Conservation (phyloP, 2,113 vertebrate species). For the Bucco capensis region DNA sequence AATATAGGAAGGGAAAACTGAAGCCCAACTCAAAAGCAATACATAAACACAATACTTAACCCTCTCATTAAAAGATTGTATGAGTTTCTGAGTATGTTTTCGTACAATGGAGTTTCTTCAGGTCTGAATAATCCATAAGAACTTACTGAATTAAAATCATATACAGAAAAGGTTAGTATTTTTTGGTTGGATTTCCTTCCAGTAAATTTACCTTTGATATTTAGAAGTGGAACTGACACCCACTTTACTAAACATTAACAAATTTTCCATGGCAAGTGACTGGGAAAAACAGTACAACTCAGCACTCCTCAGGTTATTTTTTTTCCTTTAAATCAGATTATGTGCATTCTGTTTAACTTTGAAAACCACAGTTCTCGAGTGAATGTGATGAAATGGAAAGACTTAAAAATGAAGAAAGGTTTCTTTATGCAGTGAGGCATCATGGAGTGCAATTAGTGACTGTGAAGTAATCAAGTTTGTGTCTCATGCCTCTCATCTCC, state of each 20-base stretch:
- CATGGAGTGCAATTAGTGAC: not conserved
- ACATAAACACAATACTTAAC: not conserved
- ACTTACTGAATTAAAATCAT: not conserved
- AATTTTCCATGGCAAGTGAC: not conserved
- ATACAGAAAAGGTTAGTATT: not conserved
- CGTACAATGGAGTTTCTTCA: not conserved
- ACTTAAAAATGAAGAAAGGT: constrained; percentile 2
- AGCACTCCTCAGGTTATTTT: not conserved
- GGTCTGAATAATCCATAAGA: not conserved
- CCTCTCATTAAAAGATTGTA: not conserved
- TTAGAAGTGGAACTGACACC: not conserved
- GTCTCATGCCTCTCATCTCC: not conserved
- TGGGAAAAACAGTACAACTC: not conserved
- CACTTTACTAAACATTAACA: not conserved
- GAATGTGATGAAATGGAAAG: not conserved
- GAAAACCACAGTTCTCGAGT: not conserved
- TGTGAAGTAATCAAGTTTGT: not conserved
- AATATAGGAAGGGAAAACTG: not conserved
- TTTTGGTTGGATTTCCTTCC: not conserved
- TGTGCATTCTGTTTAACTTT: not conserved
- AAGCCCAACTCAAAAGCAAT: not conserved
- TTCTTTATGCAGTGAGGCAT: not conserved
- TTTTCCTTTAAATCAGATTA: not conserved
- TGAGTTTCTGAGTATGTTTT: not conserved
- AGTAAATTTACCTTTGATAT: not conserved